Conservation (phyloP, 1,140 invertebrate species). For the Thaumatotibia leucotreta region DNA sequence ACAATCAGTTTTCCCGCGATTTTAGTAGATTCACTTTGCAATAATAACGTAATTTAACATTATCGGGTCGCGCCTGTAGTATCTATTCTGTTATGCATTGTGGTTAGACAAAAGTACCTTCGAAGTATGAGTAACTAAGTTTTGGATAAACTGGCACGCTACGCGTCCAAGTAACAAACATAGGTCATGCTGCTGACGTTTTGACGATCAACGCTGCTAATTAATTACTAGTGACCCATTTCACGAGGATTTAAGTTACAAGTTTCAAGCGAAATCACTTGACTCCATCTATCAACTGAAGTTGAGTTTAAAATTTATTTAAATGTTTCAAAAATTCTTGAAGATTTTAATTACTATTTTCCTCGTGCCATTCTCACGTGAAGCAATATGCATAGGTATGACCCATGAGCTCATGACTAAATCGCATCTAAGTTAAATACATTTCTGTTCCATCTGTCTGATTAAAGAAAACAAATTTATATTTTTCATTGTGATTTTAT, state of each 20-base stretch:
- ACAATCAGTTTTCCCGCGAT: not conserved
- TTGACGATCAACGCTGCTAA: too few relatives aligned
- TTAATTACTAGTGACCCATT: too few relatives aligned
- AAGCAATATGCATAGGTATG: too few relatives aligned
- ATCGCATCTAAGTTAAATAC: not conserved
- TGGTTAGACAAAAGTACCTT: too few relatives aligned
- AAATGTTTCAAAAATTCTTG: not conserved
- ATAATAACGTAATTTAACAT: slow-evolving; percentile 7
- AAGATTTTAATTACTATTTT: too few relatives aligned
- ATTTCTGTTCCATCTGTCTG: not conserved
- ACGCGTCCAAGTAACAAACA: not conserved
- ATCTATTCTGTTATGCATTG: not conserved
- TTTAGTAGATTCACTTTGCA: not conserved
- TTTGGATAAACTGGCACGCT: not conserved
- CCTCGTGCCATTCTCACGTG: not conserved
- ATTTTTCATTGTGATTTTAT: not conserved
- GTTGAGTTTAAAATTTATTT: not conserved
- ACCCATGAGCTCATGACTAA: not conserved
- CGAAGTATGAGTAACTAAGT: too few relatives aligned
- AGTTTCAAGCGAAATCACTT: too few relatives aligned
- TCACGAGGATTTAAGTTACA: too few relatives aligned
- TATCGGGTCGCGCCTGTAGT: not conserved
- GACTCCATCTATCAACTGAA: too few relatives aligned
- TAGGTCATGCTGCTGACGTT: not conserved
- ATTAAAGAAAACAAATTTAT: not conserved